Conservation (phyloP, 2,888 invertebrate genomes). For the Drosophila melanocephala region DNA sequence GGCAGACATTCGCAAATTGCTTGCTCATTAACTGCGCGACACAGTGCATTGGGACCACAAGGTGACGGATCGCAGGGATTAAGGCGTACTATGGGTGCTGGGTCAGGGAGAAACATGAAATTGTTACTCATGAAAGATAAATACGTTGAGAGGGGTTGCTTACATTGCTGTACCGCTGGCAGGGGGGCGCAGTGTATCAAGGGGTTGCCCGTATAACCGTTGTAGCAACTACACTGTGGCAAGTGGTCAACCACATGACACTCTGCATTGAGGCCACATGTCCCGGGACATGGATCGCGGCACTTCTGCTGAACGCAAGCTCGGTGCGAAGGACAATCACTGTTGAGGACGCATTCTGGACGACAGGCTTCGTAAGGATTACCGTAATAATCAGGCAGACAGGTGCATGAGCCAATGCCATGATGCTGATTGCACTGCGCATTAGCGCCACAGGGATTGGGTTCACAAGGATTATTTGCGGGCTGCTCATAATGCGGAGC, state of each 20-base stretch:
- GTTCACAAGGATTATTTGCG: constrained; percentile 87
- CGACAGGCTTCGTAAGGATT: constrained; percentile 90
- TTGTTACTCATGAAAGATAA: constrained; percentile 13
- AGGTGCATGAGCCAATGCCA: constrained; percentile 90
- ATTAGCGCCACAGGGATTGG: constrained; percentile 91
- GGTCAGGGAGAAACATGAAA: constrained; percentile 7
- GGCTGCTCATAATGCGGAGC: constrained; percentile 73
- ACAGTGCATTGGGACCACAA: constrained; percentile 88
- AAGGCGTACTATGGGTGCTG: constrained; percentile 80
- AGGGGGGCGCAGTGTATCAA: constrained; percentile 88
- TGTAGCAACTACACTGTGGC: constrained; percentile 90
- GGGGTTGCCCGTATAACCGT: constrained; percentile 90
- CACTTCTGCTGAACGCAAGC: constrained; percentile 92
- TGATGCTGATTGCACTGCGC: constrained; percentile 88
- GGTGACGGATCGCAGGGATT: constrained; percentile 89
- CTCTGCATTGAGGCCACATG: constrained; percentile 90
- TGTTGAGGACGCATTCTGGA: constrained; percentile 92
- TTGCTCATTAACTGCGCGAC: constrained; percentile 86
- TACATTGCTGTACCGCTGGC: constrained; percentile 86
- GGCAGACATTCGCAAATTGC: constrained; percentile 90
- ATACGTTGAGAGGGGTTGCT: constrained; percentile 75
- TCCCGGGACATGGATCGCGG: constrained; percentile 92
- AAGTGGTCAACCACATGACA: constrained; percentile 91
- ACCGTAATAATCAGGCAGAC: constrained; percentile 89
- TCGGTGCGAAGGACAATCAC: constrained; percentile 90